Conservation (phyloP, 2,797 vertebrate genomes). For the Eidolon dupreanum region DNA sequence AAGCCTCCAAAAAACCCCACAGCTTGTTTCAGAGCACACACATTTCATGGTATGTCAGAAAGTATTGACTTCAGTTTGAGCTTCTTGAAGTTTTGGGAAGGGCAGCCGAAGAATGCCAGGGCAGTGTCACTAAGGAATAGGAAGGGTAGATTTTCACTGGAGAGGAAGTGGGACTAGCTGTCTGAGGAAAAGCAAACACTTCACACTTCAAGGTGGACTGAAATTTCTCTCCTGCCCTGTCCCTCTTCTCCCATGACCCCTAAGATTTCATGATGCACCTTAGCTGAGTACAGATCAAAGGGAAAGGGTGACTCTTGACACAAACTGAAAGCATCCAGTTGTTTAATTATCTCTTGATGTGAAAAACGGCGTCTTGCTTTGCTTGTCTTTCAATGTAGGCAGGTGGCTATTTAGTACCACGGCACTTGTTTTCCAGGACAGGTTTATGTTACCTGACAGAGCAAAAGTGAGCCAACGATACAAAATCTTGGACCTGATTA, state of each 20-base stretch:
- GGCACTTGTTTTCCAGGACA: constrained; percentile 74
- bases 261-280: constrained; percentile 75
- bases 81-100: constrained; percentile 27
- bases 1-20: not conserved
- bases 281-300: constrained; percentile 86
- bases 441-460: constrained; percentile 74
- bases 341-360: constrained; percentile 81
- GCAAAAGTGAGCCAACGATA: constrained; percentile 42
- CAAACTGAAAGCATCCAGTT: constrained; percentile 77
- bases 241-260: constrained; percentile 81
- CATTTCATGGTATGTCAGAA: not conserved
- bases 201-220: constrained; percentile 83
- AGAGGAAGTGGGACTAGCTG: constrained; percentile 77
- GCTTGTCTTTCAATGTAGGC: constrained; percentile 75
- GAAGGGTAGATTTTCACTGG: constrained; percentile 62
- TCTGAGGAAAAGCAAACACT: constrained; percentile 84
- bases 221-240: constrained; percentile 73
- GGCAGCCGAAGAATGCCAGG: constrained; percentile 20
- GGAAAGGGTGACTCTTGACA: constrained; percentile 79
- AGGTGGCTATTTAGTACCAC: constrained; percentile 58
- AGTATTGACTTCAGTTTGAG: not conserved
- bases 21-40: not conserved
- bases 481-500: not conserved
- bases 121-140: constrained; percentile 65
- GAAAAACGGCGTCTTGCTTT: constrained; percentile 74